These are phyloP conservation scores for Hestina assimilis DNA, from an alignment of 1,140 invertebrate genomes.

Conservation along the genomic window DNA sequence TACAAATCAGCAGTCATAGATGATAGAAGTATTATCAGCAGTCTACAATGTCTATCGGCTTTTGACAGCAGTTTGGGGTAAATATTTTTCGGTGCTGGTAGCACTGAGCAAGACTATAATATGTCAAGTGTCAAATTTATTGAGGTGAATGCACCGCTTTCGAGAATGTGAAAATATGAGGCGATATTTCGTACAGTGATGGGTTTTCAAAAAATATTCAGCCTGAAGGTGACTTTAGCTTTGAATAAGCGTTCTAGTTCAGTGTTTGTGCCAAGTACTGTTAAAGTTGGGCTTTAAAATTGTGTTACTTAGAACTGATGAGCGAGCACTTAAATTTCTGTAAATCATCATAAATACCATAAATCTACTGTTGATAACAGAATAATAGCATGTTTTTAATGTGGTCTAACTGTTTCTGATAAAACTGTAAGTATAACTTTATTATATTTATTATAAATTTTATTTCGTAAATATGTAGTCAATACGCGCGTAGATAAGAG, in stretches of 20 bases:
- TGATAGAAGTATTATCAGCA: too few relatives aligned
- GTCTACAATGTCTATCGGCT: too few relatives aligned
- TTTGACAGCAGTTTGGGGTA: too few relatives aligned
- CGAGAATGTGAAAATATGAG: conserved; percentile 11
- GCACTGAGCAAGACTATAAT: too few relatives aligned
- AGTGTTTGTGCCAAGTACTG: neutral
- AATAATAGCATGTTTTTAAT: conserved; percentile 1
- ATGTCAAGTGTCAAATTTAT: conserved; percentile 16
- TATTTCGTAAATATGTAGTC: neutral
- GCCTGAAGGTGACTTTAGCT: conserved; percentile 8
- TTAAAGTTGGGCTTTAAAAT: neutral
- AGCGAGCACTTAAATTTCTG: neutral
- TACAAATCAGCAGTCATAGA: too few relatives aligned
- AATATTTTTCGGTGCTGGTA: too few relatives aligned
- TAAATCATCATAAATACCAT: neutral
- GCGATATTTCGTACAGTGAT: conserved; percentile 26
- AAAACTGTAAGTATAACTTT: neutral
- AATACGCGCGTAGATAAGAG: neutral
- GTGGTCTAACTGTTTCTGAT: neutral
- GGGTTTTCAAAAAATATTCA: conserved; percentile 17
- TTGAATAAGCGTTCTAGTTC: neutral
- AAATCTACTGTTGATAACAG: neutral
- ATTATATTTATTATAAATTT: neutral
- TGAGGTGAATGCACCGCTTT: conserved; percentile 22
- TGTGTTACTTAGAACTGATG: conserved; percentile 2